phyloP scores from a whole-genome alignment of 2,888 invertebrate species.

The Dermolepida albohirtum region DNA sequence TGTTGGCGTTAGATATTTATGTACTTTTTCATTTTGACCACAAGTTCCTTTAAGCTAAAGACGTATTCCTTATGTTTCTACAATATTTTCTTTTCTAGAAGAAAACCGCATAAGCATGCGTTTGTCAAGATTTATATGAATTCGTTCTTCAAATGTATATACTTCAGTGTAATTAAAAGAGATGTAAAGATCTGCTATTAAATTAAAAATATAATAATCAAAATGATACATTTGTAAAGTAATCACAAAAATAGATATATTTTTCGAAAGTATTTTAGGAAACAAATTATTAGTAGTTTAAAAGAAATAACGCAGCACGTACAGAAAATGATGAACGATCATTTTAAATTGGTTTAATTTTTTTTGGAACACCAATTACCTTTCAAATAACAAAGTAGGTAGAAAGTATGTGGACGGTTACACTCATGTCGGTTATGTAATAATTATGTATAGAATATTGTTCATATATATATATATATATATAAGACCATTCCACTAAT shows the following conservation, averaged over 20 bases:
- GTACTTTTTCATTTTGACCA: conserved; percentile 11
- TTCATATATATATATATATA: neutral
- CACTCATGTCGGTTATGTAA: conserved; percentile 11
- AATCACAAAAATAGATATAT: no score
- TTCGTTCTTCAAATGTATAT: no score
- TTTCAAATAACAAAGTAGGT: conserved; percentile 8
- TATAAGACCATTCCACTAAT: neutral
- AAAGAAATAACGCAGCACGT: no score
- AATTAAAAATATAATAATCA: no score
- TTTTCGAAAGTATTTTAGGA: no score
- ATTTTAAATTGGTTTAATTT: neutral
- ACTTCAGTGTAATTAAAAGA: no score
- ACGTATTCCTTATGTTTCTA: conserved; percentile 19
- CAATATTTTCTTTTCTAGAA: neutral
- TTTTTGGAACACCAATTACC: conserved; percentile 9
- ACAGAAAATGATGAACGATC: neutral
- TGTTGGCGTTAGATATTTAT: conserved; percentile 35
- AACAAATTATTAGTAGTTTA: neutral
- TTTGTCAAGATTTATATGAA: no score
- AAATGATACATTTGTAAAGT: no score
- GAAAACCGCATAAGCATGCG: neutral
- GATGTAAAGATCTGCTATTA: no score
- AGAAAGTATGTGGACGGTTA: conserved; percentile 13
- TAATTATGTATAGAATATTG: neutral
- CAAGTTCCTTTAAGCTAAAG: conserved; percentile 10